These are phyloP conservation scores for Cinclus cinclus DNA, from an alignment of 2,113 vertebrate genomes.

Conservation along the genomic window DNA sequence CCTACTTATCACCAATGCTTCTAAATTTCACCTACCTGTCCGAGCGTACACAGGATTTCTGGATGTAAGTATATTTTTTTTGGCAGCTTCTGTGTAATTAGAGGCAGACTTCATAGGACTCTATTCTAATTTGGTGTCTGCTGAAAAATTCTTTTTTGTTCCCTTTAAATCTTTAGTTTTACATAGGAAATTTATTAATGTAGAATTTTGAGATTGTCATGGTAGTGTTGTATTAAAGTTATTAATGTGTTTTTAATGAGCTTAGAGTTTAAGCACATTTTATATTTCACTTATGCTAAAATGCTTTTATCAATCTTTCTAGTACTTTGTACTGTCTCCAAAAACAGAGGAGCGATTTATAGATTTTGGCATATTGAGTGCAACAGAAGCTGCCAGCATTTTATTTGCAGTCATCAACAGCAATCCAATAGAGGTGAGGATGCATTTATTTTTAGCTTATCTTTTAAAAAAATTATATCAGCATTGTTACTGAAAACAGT, in stretches of 20 bases:
- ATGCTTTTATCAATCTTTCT: conserved; percentile 34
- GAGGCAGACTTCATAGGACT: background rate
- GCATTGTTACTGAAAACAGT: conserved; percentile 15
- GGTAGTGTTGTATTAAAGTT: background rate
- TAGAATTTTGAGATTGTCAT: background rate
- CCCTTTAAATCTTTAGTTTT: background rate
- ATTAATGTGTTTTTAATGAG: background rate
- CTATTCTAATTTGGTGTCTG: background rate
- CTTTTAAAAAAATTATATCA: background rate
- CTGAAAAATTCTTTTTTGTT: background rate
- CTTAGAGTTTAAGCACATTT: background rate
- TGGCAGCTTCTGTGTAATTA: background rate
- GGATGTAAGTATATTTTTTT: conserved; percentile 82
- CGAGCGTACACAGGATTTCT: conserved; percentile 96
- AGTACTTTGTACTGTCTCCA: conserved; percentile 90
- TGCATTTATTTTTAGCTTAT: conserved; percentile 9
- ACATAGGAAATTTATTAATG: background rate
- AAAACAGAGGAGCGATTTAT: conserved; percentile 87
- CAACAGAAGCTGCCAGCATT: conserved; percentile 89
- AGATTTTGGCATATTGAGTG: conserved; percentile 95
- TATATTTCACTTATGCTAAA: background rate
- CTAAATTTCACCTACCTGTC: conserved; percentile 95
- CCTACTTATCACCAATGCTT: conserved; percentile 95
- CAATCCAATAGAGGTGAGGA: conserved; percentile 94
- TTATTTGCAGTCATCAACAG: conserved; percentile 93